Base-by-base conservation (phyloP, 2,888 invertebrate species). In the Dryomyza anilis region DNA sequence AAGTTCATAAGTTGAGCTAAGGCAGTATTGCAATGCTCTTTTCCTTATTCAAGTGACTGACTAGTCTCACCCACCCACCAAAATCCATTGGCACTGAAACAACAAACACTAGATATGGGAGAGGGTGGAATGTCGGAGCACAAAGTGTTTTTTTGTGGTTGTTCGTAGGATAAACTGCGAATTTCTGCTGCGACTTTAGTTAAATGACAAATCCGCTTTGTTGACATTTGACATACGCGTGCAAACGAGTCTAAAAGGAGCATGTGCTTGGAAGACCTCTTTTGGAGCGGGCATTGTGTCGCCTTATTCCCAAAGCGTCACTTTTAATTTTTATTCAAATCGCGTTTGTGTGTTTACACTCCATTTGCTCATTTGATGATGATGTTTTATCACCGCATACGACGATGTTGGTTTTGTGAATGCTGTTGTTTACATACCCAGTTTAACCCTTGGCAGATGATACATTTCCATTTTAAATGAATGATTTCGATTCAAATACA, bases 281-380 rank as follows among this genome's bases (percentile, higher is more conserved):
- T 52, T 39, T 52, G 12, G 52, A 19, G 16, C 14, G 19, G 30
- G 16, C n/a, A 2, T 3, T 12, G 52, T 5, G 19, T 3, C 7
- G 30, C 27, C 36, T 60, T 59, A 70, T 68, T 69, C 71, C 71
- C 71, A 66, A 67, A 69, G 67, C 63, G 70, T 65, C 67, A 66
- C 70, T 72, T 71, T 71, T 71, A 61, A 61, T 79, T 77, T 79
- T 76, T 80, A 82, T 82, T 81, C 81, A 81, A 79, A 80, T 75
- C 81, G 81, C 81, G 78, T 79, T 79, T 79, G 80, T 77, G 79
- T 80, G 78, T 81, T 82, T 81, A 80, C 82, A 82, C 81, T 82
- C 80, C 79, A 82, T 82, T 82, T 82, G 80, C 80, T 79, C 81
- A 81, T 78, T 82, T 82, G 81, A 82, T 82, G n/a, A n/a, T n/a